Evolutionary conservation across 2,888 invertebrate genomes (phyloP), one percentile per base, ranked within the genome.

Genomic region (Elmis aenea): DNA sequence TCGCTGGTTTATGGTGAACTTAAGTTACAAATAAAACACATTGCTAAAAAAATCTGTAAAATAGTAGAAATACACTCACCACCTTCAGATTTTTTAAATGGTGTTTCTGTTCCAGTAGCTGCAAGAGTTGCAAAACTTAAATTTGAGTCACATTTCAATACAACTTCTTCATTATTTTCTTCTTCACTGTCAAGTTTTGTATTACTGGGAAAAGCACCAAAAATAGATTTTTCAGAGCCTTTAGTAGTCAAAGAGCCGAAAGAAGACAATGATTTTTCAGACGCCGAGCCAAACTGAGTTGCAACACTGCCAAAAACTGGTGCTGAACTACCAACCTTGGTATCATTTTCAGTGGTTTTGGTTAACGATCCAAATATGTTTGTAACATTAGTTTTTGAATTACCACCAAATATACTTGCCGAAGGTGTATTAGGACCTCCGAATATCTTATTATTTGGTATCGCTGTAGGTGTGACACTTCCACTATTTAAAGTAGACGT

Each of bases 121-220:
- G 67, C 68, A 29, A 67, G 50, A 28, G 51, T 57, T 2, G 69
- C 64, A 48, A 71, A 69, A 39, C 59, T 64, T 13, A 67, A 31
- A 28, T 50, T 54, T 1, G 60, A 42, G 39, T 61, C 61, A 23
- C 51, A 57, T 29, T 64, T 64, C 10, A 67, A 52, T 21, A 65
- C 48, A 3, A 50, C 34, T 24, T 59, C 61, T 15, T 59, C 12
- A 21, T 41, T 34, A 26, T 14, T 16, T 24, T 59, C 61, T 15
- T 59, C 12, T 23, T 41, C 36, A 26, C 23, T 16, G 5, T 14
- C 35, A 18, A 8, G 18, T 18, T 5, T 18, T 5, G 18, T 18
- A 8, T 5, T 8, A 18, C 8, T 18, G 5, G 18, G 18, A 18
- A 18, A 6, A 8, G 5, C 8, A 6, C 5, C 18, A 18, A 18